Base-by-base conservation (phyloP, 2,888 invertebrate genomes). In the Xylota sylvarum region DNA sequence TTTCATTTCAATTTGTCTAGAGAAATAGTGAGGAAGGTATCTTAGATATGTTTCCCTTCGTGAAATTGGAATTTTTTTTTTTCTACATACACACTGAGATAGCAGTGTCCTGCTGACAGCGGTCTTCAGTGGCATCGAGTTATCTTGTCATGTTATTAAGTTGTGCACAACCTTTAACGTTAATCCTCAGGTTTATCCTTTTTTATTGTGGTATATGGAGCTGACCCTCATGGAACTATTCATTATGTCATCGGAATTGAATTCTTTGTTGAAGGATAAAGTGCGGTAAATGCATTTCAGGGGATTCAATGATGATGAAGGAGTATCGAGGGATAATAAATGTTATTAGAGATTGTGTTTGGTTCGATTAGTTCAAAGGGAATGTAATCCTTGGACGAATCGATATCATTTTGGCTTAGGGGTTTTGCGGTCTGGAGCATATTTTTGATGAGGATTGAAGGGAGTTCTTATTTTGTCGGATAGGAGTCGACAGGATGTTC, bases 1-100 rank as follows among this genome's bases (percentile, higher is more conserved):
- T 84, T 79, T 62, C 67, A 69, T 84, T 84, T 84, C 79, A 84
- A 79, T 84, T 84, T 84, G 79, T 76, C 17, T 35, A 58, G 27
- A 23, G 35, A 35, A 46, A 56, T 6, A n/a, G 43, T 32, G 17
- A 35, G 12, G 12, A n/a, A 35, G 30, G 46, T 48, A 32, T 62
- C 62, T 62, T 14, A 27, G 23, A 30, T 50, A 67, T 23, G 64
- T 27, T 46, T 32, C 43, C 12, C 60, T 32, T 14, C 12, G 27
- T 48, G 48, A 58, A 76, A 48, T 58, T 76, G 56, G 46, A 17
- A 35, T 67, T 67, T 46, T 35, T 48, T 37, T 37, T 27, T 19
- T 14, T 4, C 5, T 9, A 3, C 7, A 2, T 5, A 6, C 50
- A 6, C 23, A 4, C 5, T 9, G 48, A 43, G 37, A 35, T 50